Percentiles rank a stretch among this genome's conserved stretches.
Evolutionary conservation across 2,113 vertebrate genomes (phyloP).

Genomic region (Cynoglossus semilaevis): DNA sequence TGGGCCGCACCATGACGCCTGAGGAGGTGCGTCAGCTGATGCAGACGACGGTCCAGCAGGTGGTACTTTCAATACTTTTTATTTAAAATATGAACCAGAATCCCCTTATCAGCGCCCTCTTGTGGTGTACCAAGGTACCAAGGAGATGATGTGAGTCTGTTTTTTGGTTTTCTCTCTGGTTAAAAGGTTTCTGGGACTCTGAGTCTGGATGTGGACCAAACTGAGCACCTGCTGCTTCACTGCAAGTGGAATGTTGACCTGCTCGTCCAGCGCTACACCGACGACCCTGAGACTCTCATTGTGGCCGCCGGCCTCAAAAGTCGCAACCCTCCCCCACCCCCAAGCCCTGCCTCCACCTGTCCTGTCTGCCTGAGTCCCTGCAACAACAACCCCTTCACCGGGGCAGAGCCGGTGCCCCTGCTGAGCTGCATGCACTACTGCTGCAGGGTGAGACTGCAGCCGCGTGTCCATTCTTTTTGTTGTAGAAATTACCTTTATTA

Average conservation of each 20-base stretch:
- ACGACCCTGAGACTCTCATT: conserved; percentile 80
- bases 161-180: conserved; percentile 17
- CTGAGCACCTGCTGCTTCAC: conserved; percentile 88
- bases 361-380: conserved; percentile 85
- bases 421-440: conserved; percentile 95
- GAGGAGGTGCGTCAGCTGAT: conserved; percentile 89
- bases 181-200: conserved; percentile 83
- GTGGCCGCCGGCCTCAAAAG: conserved; percentile 83
- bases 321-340: conserved; percentile 66
- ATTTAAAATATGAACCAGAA: too few relatives aligned
- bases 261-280: conserved; percentile 86
- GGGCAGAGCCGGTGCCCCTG: conserved; percentile 69
- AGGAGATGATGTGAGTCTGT: too few relatives aligned
- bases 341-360: conserved; percentile 75
- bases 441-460: conserved; percentile 81
- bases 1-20: conserved; percentile 90
- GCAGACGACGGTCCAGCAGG: conserved; percentile 84
- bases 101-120: too few relatives aligned
- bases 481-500: too few relatives aligned
- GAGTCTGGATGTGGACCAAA: conserved; percentile 80
- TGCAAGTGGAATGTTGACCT: conserved; percentile 91
- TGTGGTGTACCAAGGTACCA: too few relatives aligned
- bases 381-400: conserved; percentile 17
- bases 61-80: too few relatives aligned
- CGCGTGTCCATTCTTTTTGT: not conserved